Evolutionary conservation across 2,113 vertebrate genomes (phyloP).

Genomic region (Phycodurus eques): DNA sequence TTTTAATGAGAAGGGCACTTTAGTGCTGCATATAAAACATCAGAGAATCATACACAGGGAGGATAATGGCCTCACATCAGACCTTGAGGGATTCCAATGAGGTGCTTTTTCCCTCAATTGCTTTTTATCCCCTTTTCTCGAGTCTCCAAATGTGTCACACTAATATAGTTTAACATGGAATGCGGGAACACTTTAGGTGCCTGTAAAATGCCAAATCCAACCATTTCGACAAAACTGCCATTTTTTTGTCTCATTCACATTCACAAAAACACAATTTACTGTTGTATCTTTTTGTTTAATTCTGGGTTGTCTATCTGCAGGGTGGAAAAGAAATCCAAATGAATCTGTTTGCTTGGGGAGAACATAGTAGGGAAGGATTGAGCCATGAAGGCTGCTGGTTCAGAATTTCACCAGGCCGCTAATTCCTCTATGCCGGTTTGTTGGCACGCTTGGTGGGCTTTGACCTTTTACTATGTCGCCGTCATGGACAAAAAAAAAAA

Average conservation of each 20-base stretch:
- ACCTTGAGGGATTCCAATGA: slow-evolving; percentile 58
- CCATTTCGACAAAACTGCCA: slow-evolving; percentile 26
- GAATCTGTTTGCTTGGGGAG: slow-evolving; percentile 49
- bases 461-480: slow-evolving; percentile 57
- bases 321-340: slow-evolving; percentile 56
- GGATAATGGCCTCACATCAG: slow-evolving; percentile 52
- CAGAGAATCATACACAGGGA: slow-evolving; percentile 64
- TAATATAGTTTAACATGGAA: slow-evolving; percentile 51
- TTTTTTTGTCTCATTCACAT: slow-evolving; percentile 13
- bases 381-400: slow-evolving; percentile 49
- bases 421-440: slow-evolving; percentile 35
- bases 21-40: slow-evolving; percentile 61
- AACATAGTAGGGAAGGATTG: slow-evolving; percentile 25
- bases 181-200: slow-evolving; percentile 44
- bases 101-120: slow-evolving; percentile 58
- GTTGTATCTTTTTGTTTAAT: slow-evolving; percentile 33
- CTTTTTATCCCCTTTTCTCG: slow-evolving; percentile 55
- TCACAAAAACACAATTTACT: neutral
- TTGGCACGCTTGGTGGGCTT: slow-evolving; percentile 33
- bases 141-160: slow-evolving; percentile 46
- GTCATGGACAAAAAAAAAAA: slow-evolving; percentile 39
- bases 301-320: slow-evolving; percentile 34
- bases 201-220: slow-evolving; percentile 25
- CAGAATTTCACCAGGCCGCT: slow-evolving; percentile 41
- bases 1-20: slow-evolving; percentile 76